Base-by-base conservation (phyloP, 2,113 vertebrate genomes). In the Cinclus mexicanus region DNA sequence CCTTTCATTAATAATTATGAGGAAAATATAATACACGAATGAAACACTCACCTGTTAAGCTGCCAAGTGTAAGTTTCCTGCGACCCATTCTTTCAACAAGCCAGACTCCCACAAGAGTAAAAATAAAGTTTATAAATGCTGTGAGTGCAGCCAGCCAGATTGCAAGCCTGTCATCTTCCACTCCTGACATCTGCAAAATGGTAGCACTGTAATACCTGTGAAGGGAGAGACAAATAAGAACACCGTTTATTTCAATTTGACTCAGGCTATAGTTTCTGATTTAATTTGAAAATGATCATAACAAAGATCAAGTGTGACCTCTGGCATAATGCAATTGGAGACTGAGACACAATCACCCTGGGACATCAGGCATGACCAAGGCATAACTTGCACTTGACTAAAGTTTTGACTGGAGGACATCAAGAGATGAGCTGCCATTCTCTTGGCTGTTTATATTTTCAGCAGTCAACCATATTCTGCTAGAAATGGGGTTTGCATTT, bases 121-220 rank as follows among this genome's bases (percentile, higher is more conserved):
- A 99, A 95, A 99, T 97, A 96, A 99, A 99, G 97, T 99, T 99
- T 90, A 99, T 99, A 93, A 99, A 98, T 7, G 99, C 99, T 57
- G 99, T 98, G 44, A 99, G 97, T 2, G 99, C 98, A 22, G 99
- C 98, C 88, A 99, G 97, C 99, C 99, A 99, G 96, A 99, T 99
- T 5, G 99, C 99, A 39, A 99, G 97, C 82, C 98, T 98, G 83
- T 99, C 99, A 2, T 99, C 98, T 91, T 98, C 98, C 49, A 99
- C 98, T 59, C 99, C 99, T 1, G 99, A 99, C 99, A 99, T 99
- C 98, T 99, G 99, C 95, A 99, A 98, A 96, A 99, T 99, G 92
- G 99, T 99, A 90, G 99, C 99, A 57, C 99, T 99, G 98, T 99
- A 99, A 97, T 99, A 99, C 99, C 99, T 99, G 89, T 0, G 35